phyloP scores from a whole-genome alignment of 2,797 vertebrate species.

The Sorex maritimensis region DNA sequence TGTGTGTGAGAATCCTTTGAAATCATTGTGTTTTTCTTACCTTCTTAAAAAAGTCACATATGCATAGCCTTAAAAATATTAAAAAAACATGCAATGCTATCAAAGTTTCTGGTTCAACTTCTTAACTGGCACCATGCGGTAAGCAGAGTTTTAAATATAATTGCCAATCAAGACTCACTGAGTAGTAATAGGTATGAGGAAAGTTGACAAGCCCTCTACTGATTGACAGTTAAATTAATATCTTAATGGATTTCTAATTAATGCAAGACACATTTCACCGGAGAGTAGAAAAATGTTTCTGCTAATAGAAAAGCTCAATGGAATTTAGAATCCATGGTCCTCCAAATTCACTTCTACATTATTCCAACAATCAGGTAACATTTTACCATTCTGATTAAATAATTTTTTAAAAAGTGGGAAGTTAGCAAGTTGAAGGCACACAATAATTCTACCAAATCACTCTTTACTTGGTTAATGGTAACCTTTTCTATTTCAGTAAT shows the following conservation, averaged over 20 bases:
- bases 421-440: not conserved
- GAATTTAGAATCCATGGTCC: not conserved
- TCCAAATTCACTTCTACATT: slow-evolving; percentile 24
- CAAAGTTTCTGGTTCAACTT: not conserved
- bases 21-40: too few relatives aligned
- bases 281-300: not conserved
- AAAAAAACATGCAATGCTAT: slow-evolving; percentile 12
- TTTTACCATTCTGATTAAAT: not conserved
- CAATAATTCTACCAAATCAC: not conserved
- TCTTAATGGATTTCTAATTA: slow-evolving; percentile 54
- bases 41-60: too few relatives aligned
- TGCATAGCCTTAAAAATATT: not conserved
- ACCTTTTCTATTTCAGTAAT: not conserved
- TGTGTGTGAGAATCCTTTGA: too few relatives aligned
- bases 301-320: not conserved
- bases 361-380: not conserved
- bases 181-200: not conserved
- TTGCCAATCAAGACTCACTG: slow-evolving; percentile 35
- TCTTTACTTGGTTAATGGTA: not conserved
- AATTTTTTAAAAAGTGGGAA: not conserved
- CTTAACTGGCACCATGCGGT: not conserved
- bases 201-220: slow-evolving; percentile 37
- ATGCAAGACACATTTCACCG: slow-evolving; percentile 45
- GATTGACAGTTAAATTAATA: slow-evolving; percentile 14
- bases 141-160: not conserved